Evolutionary conservation across 2,113 vertebrate species (phyloP).

Genomic region (Silurus glanis): DNA sequence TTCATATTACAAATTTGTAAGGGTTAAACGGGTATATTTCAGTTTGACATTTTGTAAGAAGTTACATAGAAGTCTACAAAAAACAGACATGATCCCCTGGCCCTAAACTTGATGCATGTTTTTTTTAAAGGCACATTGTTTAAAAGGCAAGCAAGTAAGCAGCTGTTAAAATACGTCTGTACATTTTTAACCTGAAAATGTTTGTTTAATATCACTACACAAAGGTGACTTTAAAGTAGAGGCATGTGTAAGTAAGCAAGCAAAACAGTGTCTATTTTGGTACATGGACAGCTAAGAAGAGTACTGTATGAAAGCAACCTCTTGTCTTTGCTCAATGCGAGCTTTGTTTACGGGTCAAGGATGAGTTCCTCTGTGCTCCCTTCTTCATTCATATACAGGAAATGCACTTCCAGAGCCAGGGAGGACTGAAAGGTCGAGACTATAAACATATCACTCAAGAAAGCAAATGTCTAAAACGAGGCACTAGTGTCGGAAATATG

Average conservation of each 20-base stretch:
- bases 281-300: slow-evolving; percentile 50
- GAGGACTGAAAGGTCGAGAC: slow-evolving; percentile 67
- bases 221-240: slow-evolving; percentile 3
- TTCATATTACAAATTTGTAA: not conserved
- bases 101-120: not conserved
- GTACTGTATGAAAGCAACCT: slow-evolving; percentile 60
- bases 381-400: slow-evolving; percentile 71
- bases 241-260: slow-evolving; percentile 16
- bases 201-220: not conserved
- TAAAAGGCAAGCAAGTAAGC: not conserved
- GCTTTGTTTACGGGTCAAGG: slow-evolving; percentile 70
- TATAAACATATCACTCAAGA: slow-evolving; percentile 69
- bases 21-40: not conserved
- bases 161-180: slow-evolving; percentile 5
- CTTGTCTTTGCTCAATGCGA: slow-evolving; percentile 68
- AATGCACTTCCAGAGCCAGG: slow-evolving; percentile 60
- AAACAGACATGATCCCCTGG: not conserved
- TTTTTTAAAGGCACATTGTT: not conserved
- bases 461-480: slow-evolving; percentile 55
- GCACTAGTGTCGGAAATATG: slow-evolving; percentile 55
- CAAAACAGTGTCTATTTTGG: slow-evolving; percentile 29
- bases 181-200: not conserved
- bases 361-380: slow-evolving; percentile 64
- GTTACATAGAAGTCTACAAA: not conserved
- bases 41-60: slow-evolving; percentile 12